These are phyloP conservation scores for Allobates femoralis DNA, from an alignment of 2,797 vertebrate genomes.

Conservation along the genomic window DNA sequence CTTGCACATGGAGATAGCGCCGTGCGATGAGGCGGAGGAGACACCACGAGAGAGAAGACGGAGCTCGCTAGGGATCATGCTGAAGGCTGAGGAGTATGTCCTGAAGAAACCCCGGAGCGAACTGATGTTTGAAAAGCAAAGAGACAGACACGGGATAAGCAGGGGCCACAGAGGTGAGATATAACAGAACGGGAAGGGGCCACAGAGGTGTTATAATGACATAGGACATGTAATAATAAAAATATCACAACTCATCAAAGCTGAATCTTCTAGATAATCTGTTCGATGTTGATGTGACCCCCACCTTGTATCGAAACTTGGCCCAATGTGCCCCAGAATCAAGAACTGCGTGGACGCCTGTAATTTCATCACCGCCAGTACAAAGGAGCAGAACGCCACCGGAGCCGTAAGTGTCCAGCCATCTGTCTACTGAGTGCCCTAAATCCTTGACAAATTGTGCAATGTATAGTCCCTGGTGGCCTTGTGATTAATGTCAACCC, in stretches of 20 bases:
- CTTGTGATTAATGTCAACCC: too few relatives aligned
- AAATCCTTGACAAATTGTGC: not conserved
- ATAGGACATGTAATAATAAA: too few relatives aligned
- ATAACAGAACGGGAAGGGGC: not conserved
- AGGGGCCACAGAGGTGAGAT: conserved; percentile 49
- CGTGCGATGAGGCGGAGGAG: conserved; percentile 71
- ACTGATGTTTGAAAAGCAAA: conserved; percentile 88
- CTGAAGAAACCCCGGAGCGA: conserved; percentile 89
- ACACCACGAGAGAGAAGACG: conserved; percentile 69
- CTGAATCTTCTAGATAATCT: not conserved
- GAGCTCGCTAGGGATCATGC: conserved; percentile 87
- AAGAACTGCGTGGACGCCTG: conserved; percentile 90
- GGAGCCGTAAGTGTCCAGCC: conserved; percentile 75
- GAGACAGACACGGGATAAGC: conserved; percentile 80
- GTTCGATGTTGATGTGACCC: conserved; percentile 56
- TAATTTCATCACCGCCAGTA: conserved; percentile 87
- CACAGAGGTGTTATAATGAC: not conserved
- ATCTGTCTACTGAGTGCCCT: not conserved
- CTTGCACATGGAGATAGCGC: conserved; percentile 76
- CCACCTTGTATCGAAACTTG: conserved; percentile 77
- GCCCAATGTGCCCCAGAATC: conserved; percentile 85
- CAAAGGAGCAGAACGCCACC: conserved; percentile 78
- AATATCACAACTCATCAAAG: too few relatives aligned
- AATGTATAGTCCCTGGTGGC: not conserved
- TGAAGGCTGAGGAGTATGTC: conserved; percentile 89